Evolutionary conservation across 1,140 invertebrate genomes (phyloP).

Genomic region (Pachypsylla venusta): DNA sequence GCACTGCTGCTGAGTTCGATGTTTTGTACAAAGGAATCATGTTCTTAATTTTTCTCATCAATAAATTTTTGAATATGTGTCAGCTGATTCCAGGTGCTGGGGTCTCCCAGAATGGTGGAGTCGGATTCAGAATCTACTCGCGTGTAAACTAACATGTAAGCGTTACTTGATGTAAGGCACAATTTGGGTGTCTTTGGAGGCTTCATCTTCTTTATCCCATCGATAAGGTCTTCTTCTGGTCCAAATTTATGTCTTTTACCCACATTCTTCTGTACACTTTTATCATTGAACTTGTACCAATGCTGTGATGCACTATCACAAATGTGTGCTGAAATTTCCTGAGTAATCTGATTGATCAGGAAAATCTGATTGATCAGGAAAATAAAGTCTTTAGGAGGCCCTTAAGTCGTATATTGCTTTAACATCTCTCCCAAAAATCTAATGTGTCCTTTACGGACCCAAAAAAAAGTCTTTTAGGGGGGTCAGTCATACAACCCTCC

Average conservation of each 20-base stretch:
- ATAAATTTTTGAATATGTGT: conserved; percentile 13
- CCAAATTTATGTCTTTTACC: conserved; percentile 37
- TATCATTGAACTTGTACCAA: conserved; percentile 57
- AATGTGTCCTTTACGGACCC: too few relatives aligned
- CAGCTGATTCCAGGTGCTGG: background rate
- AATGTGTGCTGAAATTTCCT: conserved; percentile 40
- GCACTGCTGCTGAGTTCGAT: conserved; percentile 8
- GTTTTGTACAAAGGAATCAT: conserved; percentile 13
- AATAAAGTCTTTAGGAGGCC: too few relatives aligned
- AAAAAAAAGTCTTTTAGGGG: too few relatives aligned
- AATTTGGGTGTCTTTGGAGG: conserved; percentile 34
- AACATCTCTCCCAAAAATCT: too few relatives aligned
- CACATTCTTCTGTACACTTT: conserved; percentile 45
- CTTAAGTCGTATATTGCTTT: too few relatives aligned
- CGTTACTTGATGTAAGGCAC: conserved; percentile 37
- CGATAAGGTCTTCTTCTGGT: conserved; percentile 34
- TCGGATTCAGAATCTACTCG: conserved; percentile 14
- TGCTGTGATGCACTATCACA: conserved; percentile 36
- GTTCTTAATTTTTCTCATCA: conserved; percentile 12
- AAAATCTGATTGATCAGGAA: too few relatives aligned
- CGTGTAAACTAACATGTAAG: conserved; percentile 52
- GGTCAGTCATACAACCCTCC: too few relatives aligned
- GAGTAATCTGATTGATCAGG: too few relatives aligned
- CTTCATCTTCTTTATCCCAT: conserved; percentile 32
- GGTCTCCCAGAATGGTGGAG: background rate